Percentiles rank a stretch among this genome's conserved stretches.
Evolutionary conservation across 2,888 invertebrate species (phyloP).

Genomic region (Bombylius discolor): DNA sequence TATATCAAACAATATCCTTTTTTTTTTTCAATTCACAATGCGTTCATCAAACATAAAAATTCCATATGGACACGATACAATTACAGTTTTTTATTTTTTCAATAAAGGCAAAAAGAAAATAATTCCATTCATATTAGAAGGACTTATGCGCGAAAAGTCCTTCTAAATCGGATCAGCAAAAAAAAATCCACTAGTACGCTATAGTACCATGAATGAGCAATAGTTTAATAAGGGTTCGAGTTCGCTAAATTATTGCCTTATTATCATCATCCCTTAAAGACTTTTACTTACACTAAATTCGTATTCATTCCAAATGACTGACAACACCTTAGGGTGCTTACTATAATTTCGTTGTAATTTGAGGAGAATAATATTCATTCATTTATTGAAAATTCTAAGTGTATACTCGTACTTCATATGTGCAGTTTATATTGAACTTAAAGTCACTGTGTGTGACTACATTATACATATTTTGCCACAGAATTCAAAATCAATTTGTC

Average conservation of each 20-base stretch:
- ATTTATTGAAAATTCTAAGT: too few species aligned
- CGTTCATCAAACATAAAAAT: not conserved
- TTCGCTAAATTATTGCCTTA: not conserved
- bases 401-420: too few species aligned
- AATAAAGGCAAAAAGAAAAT: not conserved
- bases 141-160: conserved; percentile 1
- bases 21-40: too few species aligned
- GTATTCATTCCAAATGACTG: conserved; percentile 34
- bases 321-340: conserved; percentile 36
- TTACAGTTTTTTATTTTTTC: not conserved
- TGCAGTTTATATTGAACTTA: not conserved
- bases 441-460: too few species aligned
- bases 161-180: conserved; percentile 4
- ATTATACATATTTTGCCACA: conserved; percentile 22
- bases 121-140: not conserved
- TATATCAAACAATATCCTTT: too few species aligned
- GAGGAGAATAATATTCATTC: conserved; percentile 13
- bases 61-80: not conserved
- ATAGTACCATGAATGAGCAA: not conserved
- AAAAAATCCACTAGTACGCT: not conserved
- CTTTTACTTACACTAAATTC: conserved; percentile 11
- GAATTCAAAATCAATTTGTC: conserved; percentile 31
- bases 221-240: not conserved
- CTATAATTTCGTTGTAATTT: conserved; percentile 22
- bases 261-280: not conserved